Evolutionary conservation across 2,113 vertebrate species (phyloP).

Genomic region (Ictidomys tridecemlineatus): DNA sequence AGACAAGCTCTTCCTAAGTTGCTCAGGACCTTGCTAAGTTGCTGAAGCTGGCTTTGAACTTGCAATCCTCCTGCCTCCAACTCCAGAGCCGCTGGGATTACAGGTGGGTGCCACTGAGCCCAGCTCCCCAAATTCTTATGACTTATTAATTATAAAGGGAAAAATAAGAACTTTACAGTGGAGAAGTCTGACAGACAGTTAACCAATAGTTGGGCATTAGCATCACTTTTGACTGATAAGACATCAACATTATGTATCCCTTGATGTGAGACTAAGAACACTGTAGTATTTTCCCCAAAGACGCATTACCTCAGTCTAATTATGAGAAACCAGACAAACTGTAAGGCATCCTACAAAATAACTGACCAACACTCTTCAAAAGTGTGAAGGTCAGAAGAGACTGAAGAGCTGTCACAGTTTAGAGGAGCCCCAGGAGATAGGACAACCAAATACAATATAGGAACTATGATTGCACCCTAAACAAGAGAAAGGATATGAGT

Average conservation of each 20-base stretch:
- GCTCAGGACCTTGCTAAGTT: no score
- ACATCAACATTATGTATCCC: no score
- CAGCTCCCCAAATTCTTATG: neutral
- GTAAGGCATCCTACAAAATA: neutral
- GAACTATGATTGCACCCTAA: neutral
- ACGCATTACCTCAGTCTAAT: neutral
- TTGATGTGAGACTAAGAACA: neutral
- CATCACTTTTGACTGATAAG: neutral
- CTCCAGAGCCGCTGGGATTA: no score
- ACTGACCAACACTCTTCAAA: neutral
- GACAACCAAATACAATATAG: neutral
- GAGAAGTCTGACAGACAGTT: neutral
- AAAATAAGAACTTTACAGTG: neutral
- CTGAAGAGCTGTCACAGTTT: neutral
- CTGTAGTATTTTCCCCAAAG: neutral
- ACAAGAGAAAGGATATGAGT: neutral
- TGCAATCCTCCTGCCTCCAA: no score
- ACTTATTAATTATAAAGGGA: neutral
- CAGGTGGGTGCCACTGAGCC: no score
- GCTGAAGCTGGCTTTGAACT: no score
- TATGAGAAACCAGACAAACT: neutral
- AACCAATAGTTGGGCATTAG: neutral
- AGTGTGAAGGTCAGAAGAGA: neutral
- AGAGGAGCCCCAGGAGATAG: neutral
- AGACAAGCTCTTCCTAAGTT: no score